Evolutionary conservation across 2,113 vertebrate species (phyloP), one percentile per base, ranked within the genome.

Genomic region (Salvator merianae): DNA sequence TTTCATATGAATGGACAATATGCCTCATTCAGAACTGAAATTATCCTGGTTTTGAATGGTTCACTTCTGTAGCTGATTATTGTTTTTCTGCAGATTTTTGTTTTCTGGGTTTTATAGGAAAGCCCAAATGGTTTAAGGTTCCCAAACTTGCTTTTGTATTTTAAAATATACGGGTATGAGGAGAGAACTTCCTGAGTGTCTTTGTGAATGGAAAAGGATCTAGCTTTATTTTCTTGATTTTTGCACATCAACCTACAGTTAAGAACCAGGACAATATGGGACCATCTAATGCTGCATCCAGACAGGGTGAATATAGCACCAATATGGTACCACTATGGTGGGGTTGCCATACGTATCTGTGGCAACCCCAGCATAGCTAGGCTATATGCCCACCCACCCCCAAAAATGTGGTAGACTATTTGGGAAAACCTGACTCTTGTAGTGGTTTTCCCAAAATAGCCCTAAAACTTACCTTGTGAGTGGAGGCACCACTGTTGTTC

Each of bases 81-180:
- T 2, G 26, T 87, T 88, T 86, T 82, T 47, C 82, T 77, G 86
- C 84, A 36, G n/a, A 87, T 82, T 85, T 89, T 79, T 83, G 20
- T 3, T 26, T 81, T 85, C 75, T 74, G 53, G 0, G 5, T 86
- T 66, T 71, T 87, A 66, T 22, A 79, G 62, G 26, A 1, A 62
- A 8, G n/a, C n/a, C n/a, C n/a, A n/a, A n/a, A n/a, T n/a, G n/a
- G n/a, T n/a, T n/a, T n/a, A n/a, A n/a, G n/a, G n/a, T 38, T 69
- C 20, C n/a, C 50, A 71, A 13, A 7, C 12, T 40, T 2, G 55
- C 13, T 16, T 62, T 16, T 84, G 66, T 0, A 50, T 72, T 70
- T 86, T 55, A 40, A 65, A 2, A 0, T n/a, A 47, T 47, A 47
- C 10, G 43, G 43, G 6, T 47, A 47, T 9, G 10, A 47, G 43